These are phyloP conservation scores for Aphidius colemani DNA, from an alignment of 2,888 invertebrate species.

Conservation along the genomic window DNA sequence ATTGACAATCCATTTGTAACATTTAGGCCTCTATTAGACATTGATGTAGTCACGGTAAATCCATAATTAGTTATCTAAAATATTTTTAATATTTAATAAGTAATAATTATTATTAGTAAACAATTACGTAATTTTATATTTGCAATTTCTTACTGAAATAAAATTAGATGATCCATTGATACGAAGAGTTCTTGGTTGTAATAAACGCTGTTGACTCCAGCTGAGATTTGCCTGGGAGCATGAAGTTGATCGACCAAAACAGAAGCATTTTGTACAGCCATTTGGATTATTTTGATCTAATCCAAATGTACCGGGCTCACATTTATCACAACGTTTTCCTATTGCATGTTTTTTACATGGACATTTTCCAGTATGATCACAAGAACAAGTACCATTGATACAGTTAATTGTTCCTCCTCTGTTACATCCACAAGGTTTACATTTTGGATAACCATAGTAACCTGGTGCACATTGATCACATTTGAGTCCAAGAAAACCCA, in stretches of 20 bases:
- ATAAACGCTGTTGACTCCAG: slow-evolving; percentile 78
- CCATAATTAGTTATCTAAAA: slow-evolving; percentile 50
- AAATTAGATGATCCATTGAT: slow-evolving; percentile 52
- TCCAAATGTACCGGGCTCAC: slow-evolving; percentile 86
- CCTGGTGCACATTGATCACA: slow-evolving; percentile 86
- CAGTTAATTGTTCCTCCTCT: slow-evolving; percentile 71
- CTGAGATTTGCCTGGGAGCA: slow-evolving; percentile 83
- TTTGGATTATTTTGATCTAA: slow-evolving; percentile 75
- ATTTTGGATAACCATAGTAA: slow-evolving; percentile 87
- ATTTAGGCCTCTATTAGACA: slow-evolving; percentile 61
- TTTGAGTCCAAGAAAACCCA: slow-evolving; percentile 74
- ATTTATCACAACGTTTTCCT: slow-evolving; percentile 83
- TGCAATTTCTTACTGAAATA: slow-evolving; percentile 43
- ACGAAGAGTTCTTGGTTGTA: slow-evolving; percentile 59
- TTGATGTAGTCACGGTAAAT: slow-evolving; percentile 42
- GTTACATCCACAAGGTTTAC: slow-evolving; percentile 84
- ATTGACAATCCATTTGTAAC: slow-evolving; percentile 67
- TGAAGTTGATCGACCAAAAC: slow-evolving; percentile 83
- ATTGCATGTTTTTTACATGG: slow-evolving; percentile 89
- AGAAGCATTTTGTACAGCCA: slow-evolving; percentile 96
- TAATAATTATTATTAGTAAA: slow-evolving; percentile 16
- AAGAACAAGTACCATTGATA: slow-evolving; percentile 63
- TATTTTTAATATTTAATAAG: slow-evolving; percentile 10
- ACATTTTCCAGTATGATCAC: slow-evolving; percentile 84
- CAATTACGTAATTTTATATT: slow-evolving; percentile 7